Evolutionary conservation across 1,140 invertebrate species (phyloP).

Genomic region (Drosophila mojavensis): DNA sequence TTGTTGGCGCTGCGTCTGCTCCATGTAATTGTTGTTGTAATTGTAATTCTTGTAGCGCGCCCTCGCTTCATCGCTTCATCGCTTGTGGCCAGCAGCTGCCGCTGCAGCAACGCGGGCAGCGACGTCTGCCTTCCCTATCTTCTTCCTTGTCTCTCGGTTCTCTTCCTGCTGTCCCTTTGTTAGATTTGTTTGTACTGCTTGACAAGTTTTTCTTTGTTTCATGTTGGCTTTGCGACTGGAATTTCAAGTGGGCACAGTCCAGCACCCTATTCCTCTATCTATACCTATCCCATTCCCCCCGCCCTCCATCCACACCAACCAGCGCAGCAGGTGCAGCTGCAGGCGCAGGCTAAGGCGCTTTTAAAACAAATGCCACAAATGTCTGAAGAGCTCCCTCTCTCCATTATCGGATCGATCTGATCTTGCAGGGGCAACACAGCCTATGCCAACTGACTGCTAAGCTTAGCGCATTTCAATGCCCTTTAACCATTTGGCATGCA

Average conservation of each 20-base stretch:
- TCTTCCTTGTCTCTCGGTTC: not conserved
- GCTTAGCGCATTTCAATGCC: not conserved
- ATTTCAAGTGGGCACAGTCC: slow-evolving; percentile 56
- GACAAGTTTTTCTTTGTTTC: slow-evolving; percentile 66
- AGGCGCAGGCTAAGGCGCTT: slow-evolving; percentile 59
- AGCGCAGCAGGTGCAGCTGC: slow-evolving; percentile 68
- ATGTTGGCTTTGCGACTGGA: slow-evolving; percentile 61
- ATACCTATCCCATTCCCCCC: not conserved
- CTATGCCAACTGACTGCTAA: not conserved
- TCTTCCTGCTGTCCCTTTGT: slow-evolving; percentile 60
- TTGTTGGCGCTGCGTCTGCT: slow-evolving; percentile 8
- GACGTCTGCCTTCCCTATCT: slow-evolving; percentile 8
- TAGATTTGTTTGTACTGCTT: slow-evolving; percentile 59
- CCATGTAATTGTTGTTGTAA: slow-evolving; percentile 45
- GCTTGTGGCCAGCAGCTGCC: slow-evolving; percentile 29
- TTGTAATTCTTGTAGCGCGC: slow-evolving; percentile 61
- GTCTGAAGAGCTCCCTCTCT: slow-evolving; percentile 25
- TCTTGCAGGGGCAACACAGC: slow-evolving; percentile 20
- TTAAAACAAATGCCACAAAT: slow-evolving; percentile 72
- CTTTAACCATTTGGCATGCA: not conserved
- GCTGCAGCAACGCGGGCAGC: not conserved
- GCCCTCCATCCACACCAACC: not conserved
- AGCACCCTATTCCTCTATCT: not conserved
- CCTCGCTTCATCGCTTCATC: slow-evolving; percentile 58
- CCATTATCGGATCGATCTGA: slow-evolving; percentile 30